Evolutionary conservation across 1,140 invertebrate species (phyloP).

Genomic region (Teleogryllus occipitalis): DNA sequence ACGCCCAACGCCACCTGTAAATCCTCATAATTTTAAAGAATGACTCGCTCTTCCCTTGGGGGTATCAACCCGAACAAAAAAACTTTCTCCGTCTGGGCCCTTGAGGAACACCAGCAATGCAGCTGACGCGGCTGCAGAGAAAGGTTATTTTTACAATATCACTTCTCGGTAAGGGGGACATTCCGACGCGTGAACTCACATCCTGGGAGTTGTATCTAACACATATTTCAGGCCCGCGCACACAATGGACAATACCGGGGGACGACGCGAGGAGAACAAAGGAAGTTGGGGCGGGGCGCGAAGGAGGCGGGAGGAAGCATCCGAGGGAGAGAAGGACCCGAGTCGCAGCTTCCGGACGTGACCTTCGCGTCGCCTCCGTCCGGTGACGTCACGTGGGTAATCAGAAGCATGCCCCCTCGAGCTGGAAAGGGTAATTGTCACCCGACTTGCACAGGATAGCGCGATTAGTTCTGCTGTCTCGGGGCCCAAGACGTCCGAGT

Average conservation of each 20-base stretch:
- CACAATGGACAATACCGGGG: neutral
- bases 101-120: no score
- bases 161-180: neutral
- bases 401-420: no score
- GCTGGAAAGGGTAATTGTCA: no score
- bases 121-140: neutral
- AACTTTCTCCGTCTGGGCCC: no score
- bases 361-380: no score
- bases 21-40: neutral
- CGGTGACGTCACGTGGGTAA: no score
- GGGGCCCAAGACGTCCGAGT: no score
- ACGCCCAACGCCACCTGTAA: neutral
- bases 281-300: neutral
- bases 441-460: no score
- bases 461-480: no score
- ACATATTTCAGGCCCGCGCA: neutral
- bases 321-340: no score
- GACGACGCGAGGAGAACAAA: neutral
- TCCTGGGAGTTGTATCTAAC: neutral
- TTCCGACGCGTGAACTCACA: neutral
- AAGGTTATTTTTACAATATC: neutral
- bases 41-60: neutral
- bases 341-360: no score
- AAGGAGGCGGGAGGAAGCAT: no score
- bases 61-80: neutral